These are phyloP conservation scores for Hirtodrosophila cameraria DNA, from an alignment of 2,888 invertebrate genomes.

Conservation along the genomic window DNA sequence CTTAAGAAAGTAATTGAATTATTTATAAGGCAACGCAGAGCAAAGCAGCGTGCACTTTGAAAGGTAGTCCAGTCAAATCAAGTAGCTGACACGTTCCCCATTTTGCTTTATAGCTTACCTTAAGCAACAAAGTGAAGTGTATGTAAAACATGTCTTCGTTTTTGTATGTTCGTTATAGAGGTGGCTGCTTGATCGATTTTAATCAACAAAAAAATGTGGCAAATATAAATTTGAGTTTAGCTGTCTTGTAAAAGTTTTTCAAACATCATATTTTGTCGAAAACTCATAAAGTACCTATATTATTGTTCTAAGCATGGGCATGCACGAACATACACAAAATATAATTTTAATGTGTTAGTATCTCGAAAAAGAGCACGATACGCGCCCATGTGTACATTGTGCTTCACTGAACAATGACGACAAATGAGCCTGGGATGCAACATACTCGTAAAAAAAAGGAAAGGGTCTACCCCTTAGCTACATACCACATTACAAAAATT, in stretches of 20 bases:
- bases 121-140: conserved; percentile 21
- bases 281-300: too few relatives aligned
- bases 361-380: too few relatives aligned
- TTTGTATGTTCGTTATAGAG: too few relatives aligned
- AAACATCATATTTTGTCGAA: too few relatives aligned
- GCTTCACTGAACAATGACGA: conserved; percentile 34
- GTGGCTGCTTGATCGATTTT: too few relatives aligned
- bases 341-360: too few relatives aligned
- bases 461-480: neutral
- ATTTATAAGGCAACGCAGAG: conserved; percentile 35
- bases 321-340: too few relatives aligned
- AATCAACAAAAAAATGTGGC: too few relatives aligned
- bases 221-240: too few relatives aligned
- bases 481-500: conserved; percentile 28
- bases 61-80: conserved; percentile 31
- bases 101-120: conserved; percentile 16
- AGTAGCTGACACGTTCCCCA: conserved; percentile 19
- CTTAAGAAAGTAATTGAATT: conserved; percentile 44
- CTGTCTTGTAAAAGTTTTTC: too few relatives aligned
- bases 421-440: conserved; percentile 35
- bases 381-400: too few relatives aligned
- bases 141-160: neutral
- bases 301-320: too few relatives aligned
- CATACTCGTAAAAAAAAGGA: conserved; percentile 19
- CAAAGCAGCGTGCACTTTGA: neutral